Evolutionary conservation across 2,113 vertebrate genomes (phyloP).

Genomic region (Himantopus leucocephalus): DNA sequence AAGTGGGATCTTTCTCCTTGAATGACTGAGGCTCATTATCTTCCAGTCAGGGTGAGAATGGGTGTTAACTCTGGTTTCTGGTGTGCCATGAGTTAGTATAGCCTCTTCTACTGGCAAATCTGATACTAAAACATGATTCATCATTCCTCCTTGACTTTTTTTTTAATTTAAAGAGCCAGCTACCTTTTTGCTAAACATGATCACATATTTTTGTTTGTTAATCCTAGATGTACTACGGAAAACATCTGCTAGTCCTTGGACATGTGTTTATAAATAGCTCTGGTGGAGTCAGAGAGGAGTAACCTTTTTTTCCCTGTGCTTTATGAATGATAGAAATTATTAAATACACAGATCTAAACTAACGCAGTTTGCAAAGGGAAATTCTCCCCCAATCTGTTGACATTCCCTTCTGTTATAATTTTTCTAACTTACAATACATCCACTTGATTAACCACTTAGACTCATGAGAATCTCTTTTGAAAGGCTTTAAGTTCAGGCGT

Average conservation of each 20-base stretch:
- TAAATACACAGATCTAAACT: background rate
- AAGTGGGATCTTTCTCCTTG: background rate
- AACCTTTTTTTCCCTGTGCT: background rate
- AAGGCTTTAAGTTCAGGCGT: background rate
- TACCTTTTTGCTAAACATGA: background rate
- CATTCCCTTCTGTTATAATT: background rate
- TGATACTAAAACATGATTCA: background rate
- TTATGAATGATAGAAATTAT: background rate
- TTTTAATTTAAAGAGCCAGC: constrained; percentile 2
- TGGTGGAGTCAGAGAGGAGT: background rate
- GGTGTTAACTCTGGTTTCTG: background rate
- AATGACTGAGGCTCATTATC: background rate
- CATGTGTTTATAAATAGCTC: background rate
- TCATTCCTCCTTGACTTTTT: background rate
- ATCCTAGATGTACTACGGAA: background rate
- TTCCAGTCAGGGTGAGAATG: background rate
- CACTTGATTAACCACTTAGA: background rate
- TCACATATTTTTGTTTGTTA: background rate
- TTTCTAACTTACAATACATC: background rate
- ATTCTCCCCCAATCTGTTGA: background rate
- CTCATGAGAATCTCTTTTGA: background rate
- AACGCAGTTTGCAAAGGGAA: background rate
- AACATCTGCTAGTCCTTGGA: background rate
- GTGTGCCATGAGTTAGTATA: background rate
- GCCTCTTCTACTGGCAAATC: background rate